Percentiles rank a stretch among this genome's conserved stretches.
phyloP scores from a whole-genome alignment of 2,113 vertebrate species.

The Ammospiza caudacuta region DNA sequence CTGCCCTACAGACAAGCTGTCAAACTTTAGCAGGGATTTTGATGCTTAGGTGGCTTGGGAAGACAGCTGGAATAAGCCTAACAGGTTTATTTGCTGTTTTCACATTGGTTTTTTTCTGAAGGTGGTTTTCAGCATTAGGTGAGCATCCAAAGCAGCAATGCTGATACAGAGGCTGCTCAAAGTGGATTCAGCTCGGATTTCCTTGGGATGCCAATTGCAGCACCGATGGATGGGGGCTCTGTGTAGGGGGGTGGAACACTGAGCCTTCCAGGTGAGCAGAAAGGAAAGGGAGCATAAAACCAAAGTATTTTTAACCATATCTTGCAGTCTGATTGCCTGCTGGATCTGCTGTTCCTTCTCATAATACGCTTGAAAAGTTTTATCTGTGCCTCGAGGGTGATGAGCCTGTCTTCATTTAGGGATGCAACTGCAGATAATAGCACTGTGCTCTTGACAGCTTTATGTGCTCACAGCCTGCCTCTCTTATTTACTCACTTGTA shows the following conservation, averaged over 20 bases:
- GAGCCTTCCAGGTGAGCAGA: background rate
- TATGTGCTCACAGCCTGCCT: conserved; percentile 26
- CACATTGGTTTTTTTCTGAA: background rate
- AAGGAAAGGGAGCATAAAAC: conserved; percentile 10
- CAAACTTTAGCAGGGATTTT: background rate
- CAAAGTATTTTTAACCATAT: conserved; percentile 20
- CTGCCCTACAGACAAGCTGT: background rate
- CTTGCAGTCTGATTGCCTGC: conserved; percentile 62
- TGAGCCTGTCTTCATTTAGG: conserved; percentile 72
- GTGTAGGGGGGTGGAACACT: background rate
- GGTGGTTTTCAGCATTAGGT: background rate
- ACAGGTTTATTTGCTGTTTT: background rate
- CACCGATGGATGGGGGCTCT: background rate
- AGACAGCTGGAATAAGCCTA: conserved; percentile 11
- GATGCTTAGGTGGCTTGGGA: background rate
- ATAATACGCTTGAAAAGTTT: conserved; percentile 77
- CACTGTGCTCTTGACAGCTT: conserved; percentile 43
- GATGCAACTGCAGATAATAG: conserved; percentile 65
- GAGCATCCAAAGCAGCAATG: background rate
- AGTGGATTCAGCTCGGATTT: background rate
- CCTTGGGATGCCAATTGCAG: background rate
- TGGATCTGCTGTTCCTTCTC: conserved; percentile 66
- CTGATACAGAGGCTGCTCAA: background rate
- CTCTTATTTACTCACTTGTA: conserved; percentile 53
- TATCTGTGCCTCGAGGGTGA: conserved; percentile 69